Percentiles rank a stretch among this genome's conserved stretches.
Evolutionary conservation across 1,140 invertebrate species (phyloP).

Genomic region (Dreissena polymorpha): DNA sequence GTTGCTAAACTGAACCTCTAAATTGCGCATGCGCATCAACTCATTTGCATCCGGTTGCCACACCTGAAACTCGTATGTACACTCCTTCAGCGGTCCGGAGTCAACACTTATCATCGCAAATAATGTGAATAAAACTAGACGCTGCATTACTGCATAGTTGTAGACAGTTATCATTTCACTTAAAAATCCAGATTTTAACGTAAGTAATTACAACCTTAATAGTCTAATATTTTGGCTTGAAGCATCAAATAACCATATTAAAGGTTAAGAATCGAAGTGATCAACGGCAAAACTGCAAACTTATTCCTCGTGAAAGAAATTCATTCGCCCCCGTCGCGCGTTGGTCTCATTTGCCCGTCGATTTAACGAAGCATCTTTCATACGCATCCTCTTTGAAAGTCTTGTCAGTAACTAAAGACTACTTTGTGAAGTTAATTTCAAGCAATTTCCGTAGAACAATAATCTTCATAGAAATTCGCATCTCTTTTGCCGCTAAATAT

Average conservation of each 20-base stretch:
- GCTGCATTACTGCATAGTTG: background rate
- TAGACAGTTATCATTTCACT: background rate
- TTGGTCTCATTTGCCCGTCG: no score
- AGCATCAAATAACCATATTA: background rate
- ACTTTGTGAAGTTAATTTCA: background rate
- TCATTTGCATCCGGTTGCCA: constrained; percentile 73
- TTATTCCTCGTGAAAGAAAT: no score
- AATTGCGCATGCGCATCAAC: constrained; percentile 61
- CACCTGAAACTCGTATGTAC: constrained; percentile 64
- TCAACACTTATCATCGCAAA: background rate
- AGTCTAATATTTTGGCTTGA: background rate
- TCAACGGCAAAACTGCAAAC: no score
- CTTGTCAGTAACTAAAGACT: no score
- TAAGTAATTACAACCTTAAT: background rate
- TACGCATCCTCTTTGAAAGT: no score
- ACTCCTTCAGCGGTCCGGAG: background rate
- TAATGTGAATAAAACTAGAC: background rate
- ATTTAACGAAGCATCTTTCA: no score
- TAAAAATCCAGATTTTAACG: background rate
- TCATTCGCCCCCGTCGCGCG: no score
- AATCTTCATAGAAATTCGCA: constrained; percentile 23
- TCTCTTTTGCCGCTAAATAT: constrained; percentile 43
- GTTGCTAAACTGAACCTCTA: constrained; percentile 65
- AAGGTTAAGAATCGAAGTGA: background rate
- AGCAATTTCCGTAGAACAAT: constrained; percentile 44